Evolutionary conservation across 2,113 vertebrate genomes (phyloP), one percentile per base, ranked within the genome.

Genomic region (Myxocyprinus asiaticus): DNA sequence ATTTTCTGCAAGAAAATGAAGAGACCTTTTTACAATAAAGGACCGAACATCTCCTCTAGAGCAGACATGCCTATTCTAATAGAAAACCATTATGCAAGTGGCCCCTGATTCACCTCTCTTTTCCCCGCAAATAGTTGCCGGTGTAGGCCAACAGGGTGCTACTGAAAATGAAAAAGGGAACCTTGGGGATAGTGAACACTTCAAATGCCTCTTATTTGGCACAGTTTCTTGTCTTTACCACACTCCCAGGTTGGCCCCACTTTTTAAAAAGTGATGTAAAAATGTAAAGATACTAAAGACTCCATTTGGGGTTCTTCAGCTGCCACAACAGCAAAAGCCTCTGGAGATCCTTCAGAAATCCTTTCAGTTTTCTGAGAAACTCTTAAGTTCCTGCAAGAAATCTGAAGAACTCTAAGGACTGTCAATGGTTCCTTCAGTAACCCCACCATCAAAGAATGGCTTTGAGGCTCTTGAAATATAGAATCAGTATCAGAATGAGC

Each of bases 91-190:
- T 82, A 75, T 80, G 63, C 17, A 33, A 14, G 43, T 47, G 61
- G 80, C 15, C 15, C 69, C 58, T 67, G 33, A 48, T 73, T 58
- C 65, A 44, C 45, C 15, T 65, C 77, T 83, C 47, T 69, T 65
- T 66, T 43, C 5, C 7, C 17, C 67, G 53, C 65, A 62, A 71
- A 63, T 74, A 61, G 64, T 59, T 53, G 43, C 44, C 70, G 6
- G 67, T 78, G 72, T 74, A 45, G 65, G 55, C 33, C 76, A 43
- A 82, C 80, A 83, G 83, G 76, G 81, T 85, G 78, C 64, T 63
- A 66, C 10, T 44, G 11, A 62, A 75, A 74, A 45, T 73, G 44
- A 67, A 75, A 72, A 65, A 48, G 65, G 14, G 17, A 65, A 76
- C 64, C 5, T 53, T 65, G 74, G 22, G 0, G 22, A 64, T 12